Evolutionary conservation across 2,888 invertebrate genomes (phyloP).

Genomic region (Thereva unica): DNA sequence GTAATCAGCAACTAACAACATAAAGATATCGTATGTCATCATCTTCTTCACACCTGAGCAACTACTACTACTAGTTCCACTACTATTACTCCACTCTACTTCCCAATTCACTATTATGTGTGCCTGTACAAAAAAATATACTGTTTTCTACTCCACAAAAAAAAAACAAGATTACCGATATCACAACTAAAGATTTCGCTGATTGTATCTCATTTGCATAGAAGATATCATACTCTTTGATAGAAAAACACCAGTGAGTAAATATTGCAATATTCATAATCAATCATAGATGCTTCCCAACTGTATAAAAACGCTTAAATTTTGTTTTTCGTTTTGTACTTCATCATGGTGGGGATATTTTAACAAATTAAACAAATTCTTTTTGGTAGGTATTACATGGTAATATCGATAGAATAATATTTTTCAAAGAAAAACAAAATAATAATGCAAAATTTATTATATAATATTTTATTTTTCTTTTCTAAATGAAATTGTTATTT

Average conservation of each 20-base stretch:
- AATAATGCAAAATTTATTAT: conserved; percentile 15
- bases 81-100: conserved; percentile 27
- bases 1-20: conserved; percentile 29
- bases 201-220: too few species aligned
- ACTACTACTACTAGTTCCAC: conserved; percentile 8
- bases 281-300: too few species aligned
- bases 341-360: not conserved
- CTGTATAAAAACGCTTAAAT: too few species aligned
- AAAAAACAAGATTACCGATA: too few species aligned
- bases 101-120: conserved; percentile 27
- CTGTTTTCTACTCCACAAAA: conserved; percentile 1
- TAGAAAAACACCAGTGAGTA: too few species aligned
- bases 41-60: conserved; percentile 18
- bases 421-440: conserved; percentile 22
- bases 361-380: not conserved
- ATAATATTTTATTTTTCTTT: too few species aligned
- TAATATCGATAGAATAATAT: conserved; percentile 13
- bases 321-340: too few species aligned
- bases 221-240: too few species aligned
- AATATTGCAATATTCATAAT: too few species aligned
- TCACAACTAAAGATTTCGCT: too few species aligned
- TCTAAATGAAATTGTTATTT: not conserved
- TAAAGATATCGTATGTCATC: conserved; percentile 20
- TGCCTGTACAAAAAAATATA: conserved; percentile 19
- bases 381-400: conserved; percentile 28